These are phyloP conservation scores for Rhagonycha fulva DNA, from an alignment of 2,888 invertebrate genomes.

Conservation along the genomic window DNA sequence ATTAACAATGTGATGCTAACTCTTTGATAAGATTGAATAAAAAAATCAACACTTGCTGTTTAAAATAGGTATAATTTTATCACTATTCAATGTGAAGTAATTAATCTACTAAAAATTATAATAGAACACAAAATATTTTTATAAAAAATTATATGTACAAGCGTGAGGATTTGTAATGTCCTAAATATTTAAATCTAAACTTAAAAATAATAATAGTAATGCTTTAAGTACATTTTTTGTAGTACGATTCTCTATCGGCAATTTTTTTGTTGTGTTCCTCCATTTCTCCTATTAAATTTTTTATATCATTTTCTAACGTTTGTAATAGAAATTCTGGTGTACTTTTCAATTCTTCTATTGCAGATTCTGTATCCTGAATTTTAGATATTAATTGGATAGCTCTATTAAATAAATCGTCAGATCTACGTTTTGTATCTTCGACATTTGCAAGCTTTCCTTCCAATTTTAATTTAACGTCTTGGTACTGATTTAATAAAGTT, in stretches of 20 bases:
- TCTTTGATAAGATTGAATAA: background rate
- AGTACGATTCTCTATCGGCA: constrained; percentile 63
- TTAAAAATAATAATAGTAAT: constrained; percentile 4
- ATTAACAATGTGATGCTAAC: too few relatives aligned
- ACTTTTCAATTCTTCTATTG: constrained; percentile 46
- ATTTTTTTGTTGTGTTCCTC: constrained; percentile 63
- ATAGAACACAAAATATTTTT: background rate
- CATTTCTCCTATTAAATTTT: constrained; percentile 66
- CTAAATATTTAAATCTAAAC: background rate
- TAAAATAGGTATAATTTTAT: background rate
- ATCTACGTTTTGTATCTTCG: constrained; percentile 76
- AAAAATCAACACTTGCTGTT: background rate
- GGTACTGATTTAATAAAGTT: constrained; percentile 70
- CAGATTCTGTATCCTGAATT: constrained; percentile 47
- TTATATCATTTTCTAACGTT: constrained; percentile 63
- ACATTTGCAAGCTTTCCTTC: constrained; percentile 76
- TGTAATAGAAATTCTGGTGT: constrained; percentile 53
- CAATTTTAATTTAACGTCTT: constrained; percentile 71
- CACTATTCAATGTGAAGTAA: background rate
- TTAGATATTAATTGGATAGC: constrained; percentile 78
- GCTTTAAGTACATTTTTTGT: constrained; percentile 61
- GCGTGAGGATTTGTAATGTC: background rate
- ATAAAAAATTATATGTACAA: constrained; percentile 8
- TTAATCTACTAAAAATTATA: constrained; percentile 2
- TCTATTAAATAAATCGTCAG: constrained; percentile 75